phyloP scores from a whole-genome alignment of 1,140 invertebrate genomes.

The Paraescarpia echinospica region DNA sequence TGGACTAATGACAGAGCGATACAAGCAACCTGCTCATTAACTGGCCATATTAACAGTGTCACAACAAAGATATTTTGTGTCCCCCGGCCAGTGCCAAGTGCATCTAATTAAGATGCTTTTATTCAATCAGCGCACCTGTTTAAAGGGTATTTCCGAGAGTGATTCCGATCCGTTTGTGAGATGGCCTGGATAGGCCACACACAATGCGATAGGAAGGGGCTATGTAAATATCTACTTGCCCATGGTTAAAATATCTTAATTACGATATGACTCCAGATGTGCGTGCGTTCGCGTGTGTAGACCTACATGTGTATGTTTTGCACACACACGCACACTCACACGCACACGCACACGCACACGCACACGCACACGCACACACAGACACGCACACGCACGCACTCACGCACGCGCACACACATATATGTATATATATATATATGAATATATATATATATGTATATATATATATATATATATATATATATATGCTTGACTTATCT shows the following conservation, averaged over 20 bases:
- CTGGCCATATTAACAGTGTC: not conserved
- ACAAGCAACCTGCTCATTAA: not conserved
- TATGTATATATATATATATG: too few species aligned
- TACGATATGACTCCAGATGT: not conserved
- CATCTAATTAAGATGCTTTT: conserved; percentile 1
- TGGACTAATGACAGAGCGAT: not conserved
- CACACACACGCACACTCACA: too few species aligned
- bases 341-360: too few species aligned
- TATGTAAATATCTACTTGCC: not conserved
- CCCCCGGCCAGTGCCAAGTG: not conserved
- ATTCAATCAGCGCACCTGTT: not conserved
- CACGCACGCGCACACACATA: too few species aligned
- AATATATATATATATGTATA: too few species aligned
- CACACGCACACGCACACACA: too few species aligned
- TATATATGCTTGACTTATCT: too few species aligned
- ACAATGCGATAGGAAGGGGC: not conserved
- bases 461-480: too few species aligned
- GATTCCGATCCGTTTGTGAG: not conserved
- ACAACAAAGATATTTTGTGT: not conserved
- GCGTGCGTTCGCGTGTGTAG: not conserved
- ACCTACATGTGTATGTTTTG: too few species aligned
- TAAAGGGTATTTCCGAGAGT: not conserved
- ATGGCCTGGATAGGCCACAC: not conserved
- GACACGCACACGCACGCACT: too few species aligned
- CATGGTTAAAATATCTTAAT: not conserved